phyloP scores from a whole-genome alignment of 2,113 vertebrate genomes.

The Kobus ellipsiprymnus region DNA sequence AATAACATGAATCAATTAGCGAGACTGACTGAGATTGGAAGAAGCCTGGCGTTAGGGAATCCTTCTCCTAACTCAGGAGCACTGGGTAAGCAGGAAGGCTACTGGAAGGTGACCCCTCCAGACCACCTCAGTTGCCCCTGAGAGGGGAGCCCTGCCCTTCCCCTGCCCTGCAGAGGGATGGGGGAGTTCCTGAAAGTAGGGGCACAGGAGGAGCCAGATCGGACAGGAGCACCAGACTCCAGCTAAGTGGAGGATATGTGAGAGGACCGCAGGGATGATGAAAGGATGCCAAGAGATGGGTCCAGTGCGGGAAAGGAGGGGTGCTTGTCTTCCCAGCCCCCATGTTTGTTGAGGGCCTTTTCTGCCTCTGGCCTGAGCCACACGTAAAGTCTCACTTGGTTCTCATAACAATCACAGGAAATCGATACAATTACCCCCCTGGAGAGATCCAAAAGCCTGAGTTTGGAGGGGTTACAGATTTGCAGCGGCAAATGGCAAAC shows the following conservation, averaged over 20 bases:
- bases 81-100: background rate
- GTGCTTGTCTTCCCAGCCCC: no score
- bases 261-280: background rate
- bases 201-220: background rate
- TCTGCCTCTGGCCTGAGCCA: background rate
- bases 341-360: background rate
- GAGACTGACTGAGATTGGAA: slow-evolving; percentile 22
- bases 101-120: background rate
- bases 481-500: background rate
- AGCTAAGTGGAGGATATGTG: background rate
- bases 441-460: background rate
- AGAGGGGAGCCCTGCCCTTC: background rate
- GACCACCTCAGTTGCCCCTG: background rate
- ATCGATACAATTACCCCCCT: background rate
- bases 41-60: slow-evolving; percentile 35
- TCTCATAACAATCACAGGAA: background rate
- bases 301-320: background rate
- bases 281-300: background rate
- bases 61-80: background rate
- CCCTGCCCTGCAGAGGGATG: background rate
- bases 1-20: slow-evolving; percentile 72
- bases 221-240: background rate
- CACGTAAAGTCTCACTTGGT: background rate
- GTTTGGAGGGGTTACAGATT: background rate
- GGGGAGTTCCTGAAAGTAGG: background rate